Evolutionary conservation across 2,797 vertebrate genomes (phyloP), one percentile per base, ranked within the genome.

Genomic region (Masticophis lateralis): DNA sequence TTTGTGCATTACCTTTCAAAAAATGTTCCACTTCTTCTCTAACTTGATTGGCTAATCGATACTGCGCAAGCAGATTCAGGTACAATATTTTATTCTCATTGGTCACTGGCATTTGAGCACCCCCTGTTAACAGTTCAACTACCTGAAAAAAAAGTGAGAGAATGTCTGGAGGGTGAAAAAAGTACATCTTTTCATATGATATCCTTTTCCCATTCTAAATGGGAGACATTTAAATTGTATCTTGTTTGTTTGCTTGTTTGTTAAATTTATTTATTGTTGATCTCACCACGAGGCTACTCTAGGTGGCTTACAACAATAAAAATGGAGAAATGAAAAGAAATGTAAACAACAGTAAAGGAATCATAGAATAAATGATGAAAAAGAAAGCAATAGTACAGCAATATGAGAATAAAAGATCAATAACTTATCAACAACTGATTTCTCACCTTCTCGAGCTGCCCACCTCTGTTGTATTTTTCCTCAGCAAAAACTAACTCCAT

Each of bases 61-160:
- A 99, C 95, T 99, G 99, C 0, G 99, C 98, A 97, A 99, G 97
- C 94, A 99, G 98, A 97, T 99, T 99, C 92, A 99, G 98, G 96
- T 99, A 99, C 97, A 99, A 98, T 94, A 99, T 98, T 98, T 99
- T 99, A 97, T 99, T 99, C 88, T 99, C 98, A 94, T 99, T 99
- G 95, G 98, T 99, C 86, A 99, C 99, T 51, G 98, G 97, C 47
- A 99, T 98, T 97, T 99, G 99, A 94, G 99, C 98, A 86, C 99
- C 99, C 25, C 99, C 99, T 69, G 99, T 97, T 95, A 99, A 98
- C 92, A 99, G 97, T 96, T 99, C 99, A 95, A 99, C 98, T 95
- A 99, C 98, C 99, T 99, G 97, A 90, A 97, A 96, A 96, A 1
- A 92, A 95, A 16, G 88, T 27, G 47, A 10, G 2, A 90, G 47